These are phyloP conservation scores for Meteorus sp. DNA, from an alignment of 1,140 invertebrate species.

Conservation along the genomic window DNA sequence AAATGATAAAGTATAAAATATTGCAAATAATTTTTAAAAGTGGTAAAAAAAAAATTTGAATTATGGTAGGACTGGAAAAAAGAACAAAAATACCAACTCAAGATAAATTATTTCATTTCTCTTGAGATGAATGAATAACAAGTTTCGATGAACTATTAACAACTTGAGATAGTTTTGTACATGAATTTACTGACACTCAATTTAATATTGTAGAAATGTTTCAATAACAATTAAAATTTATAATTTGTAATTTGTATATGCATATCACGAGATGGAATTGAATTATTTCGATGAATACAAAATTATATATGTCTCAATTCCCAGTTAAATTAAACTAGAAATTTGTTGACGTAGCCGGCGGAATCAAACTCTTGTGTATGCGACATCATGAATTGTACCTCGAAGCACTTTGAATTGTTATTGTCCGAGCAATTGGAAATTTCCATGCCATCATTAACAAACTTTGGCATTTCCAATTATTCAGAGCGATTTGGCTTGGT, in stretches of 20 bases:
- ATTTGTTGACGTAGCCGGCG: conserved; percentile 19
- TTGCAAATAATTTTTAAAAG: not conserved
- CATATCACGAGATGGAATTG: not conserved
- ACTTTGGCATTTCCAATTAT: conserved; percentile 19
- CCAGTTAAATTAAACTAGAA: conserved; percentile 25
- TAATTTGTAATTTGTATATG: no score
- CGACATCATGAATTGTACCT: no score
- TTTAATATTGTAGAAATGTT: no score
- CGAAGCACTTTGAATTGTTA: no score
- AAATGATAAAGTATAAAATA: conserved; percentile 5
- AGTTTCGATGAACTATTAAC: no score
- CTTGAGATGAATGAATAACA: no score
- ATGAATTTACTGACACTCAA: no score
- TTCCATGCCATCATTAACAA: conserved; percentile 21
- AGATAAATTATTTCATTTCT: no score
- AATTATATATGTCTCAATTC: conserved; percentile 20
- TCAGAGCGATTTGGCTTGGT: not conserved
- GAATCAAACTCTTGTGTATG: conserved; percentile 1
- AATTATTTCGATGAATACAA: conserved; percentile 13
- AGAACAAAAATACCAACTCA: no score
- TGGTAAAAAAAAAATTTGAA: not conserved
- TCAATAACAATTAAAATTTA: no score
- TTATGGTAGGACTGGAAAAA: no score
- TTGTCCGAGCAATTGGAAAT: conserved; percentile 24
- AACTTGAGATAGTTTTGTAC: no score